Evolutionary conservation across 2,888 invertebrate species (phyloP).

Genomic region (Drosophila bunnanda): DNA sequence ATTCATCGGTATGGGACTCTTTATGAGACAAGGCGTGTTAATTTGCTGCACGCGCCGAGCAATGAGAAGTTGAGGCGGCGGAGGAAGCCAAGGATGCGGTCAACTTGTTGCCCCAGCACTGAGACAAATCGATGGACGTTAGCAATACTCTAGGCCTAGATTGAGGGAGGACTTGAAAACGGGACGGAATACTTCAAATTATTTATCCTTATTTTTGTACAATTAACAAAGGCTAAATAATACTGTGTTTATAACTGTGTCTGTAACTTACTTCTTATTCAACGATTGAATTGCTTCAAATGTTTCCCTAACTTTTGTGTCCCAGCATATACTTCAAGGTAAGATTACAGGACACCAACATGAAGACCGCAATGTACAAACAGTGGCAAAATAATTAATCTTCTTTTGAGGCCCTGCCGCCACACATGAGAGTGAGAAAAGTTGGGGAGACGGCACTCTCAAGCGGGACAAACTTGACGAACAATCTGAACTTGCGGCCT

Average conservation of each 20-base stretch:
- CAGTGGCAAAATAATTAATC: conserved; percentile 62
- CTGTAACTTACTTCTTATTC: not conserved
- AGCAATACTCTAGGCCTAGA: not conserved
- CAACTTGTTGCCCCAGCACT: conserved; percentile 41
- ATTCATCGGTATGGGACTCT: conserved; percentile 14
- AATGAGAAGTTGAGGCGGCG: not conserved
- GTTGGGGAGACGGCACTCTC: not conserved
- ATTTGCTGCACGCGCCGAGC: conserved; percentile 65
- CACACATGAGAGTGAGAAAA: conserved; percentile 27
- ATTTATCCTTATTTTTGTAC: no score
- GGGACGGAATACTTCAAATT: no score
- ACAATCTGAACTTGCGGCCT: conserved; percentile 36
- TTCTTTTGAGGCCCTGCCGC: conserved; percentile 46
- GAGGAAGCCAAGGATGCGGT: conserved; percentile 8
- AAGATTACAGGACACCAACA: not conserved
- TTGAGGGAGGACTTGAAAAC: no score
- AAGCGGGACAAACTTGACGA: conserved; percentile 12
- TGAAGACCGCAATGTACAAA: conserved; percentile 13
- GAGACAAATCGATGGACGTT: not conserved
- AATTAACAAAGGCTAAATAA: fast-evolving
- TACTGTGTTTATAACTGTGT: not conserved
- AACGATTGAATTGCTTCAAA: not conserved
- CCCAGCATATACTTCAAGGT: not conserved
- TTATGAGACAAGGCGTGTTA: conserved; percentile 49
- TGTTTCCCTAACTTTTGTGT: not conserved